Evolutionary conservation across 2,797 vertebrate genomes (phyloP).

Genomic region (Coranthus polyacanthus): DNA sequence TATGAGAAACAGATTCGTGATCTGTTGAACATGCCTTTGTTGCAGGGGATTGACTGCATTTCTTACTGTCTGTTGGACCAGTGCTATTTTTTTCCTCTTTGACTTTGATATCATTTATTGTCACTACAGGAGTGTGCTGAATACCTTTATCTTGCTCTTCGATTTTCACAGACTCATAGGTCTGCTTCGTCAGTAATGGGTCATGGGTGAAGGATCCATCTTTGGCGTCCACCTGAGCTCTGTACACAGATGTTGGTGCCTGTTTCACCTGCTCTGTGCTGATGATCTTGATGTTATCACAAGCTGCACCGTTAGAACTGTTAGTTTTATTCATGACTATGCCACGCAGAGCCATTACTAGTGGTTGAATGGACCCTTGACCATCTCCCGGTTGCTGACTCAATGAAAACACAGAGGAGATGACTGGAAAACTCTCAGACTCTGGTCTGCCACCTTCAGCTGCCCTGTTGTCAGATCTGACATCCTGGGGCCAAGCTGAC

Average conservation of each 20-base stretch:
- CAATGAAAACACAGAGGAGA: conserved; percentile 96
- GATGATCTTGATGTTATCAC: conserved; percentile 30
- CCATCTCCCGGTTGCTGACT: conserved; percentile 75
- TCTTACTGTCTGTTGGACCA: neutral
- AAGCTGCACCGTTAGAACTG: conserved; percentile 7
- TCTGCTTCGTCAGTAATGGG: neutral
- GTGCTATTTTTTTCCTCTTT: conserved; percentile 52
- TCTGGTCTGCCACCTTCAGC: conserved; percentile 32
- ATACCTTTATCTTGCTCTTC: conserved; percentile 36
- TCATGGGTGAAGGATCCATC: neutral
- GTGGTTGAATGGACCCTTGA: conserved; percentile 71
- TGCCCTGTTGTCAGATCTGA: conserved; percentile 4
- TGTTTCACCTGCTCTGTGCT: conserved; percentile 16
- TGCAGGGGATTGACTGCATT: neutral
- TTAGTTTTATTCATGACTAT: conserved; percentile 74
- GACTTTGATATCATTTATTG: conserved; percentile 2
- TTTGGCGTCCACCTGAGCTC: conserved; percentile 19
- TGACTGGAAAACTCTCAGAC: conserved; percentile 88
- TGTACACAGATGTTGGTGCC: neutral
- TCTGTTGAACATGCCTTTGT: neutral
- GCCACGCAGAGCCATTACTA: conserved; percentile 76
- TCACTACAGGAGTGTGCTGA: conserved; percentile 19
- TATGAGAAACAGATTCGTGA: conserved; percentile 1
- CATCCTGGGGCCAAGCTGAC: conserved; percentile 43
- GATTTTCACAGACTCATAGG: conserved; percentile 49